These are phyloP conservation scores for Salvelinus namaycush DNA, from an alignment of 2,113 vertebrate genomes.

Conservation along the genomic window DNA sequence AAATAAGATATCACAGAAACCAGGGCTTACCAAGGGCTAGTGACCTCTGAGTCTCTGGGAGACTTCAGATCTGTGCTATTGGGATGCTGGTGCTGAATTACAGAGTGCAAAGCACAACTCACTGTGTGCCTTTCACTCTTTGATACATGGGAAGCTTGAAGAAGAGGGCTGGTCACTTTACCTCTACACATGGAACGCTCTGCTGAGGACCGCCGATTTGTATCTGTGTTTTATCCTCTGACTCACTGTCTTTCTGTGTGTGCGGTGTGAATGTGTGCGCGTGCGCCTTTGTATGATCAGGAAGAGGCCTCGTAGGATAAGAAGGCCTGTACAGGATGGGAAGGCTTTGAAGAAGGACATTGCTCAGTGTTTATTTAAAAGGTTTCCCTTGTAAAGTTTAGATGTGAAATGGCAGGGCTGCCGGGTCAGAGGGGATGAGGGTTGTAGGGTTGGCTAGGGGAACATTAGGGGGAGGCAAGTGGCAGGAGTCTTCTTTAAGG, in stretches of 20 bases:
- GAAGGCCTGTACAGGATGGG: constrained; percentile 12
- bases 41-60: constrained; percentile 55
- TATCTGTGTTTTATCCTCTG: constrained; percentile 9
- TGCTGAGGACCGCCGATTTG: background rate
- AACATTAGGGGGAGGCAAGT: constrained; percentile 4
- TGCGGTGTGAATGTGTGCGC: constrained; percentile 1
- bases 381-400: constrained; percentile 18
- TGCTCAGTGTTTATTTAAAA: constrained; percentile 40
- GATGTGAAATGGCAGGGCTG: constrained; percentile 7
- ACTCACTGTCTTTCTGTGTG: background rate
- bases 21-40: constrained; percentile 37
- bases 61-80: constrained; percentile 62
- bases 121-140: constrained; percentile 10
- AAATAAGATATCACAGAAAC: constrained; percentile 57
- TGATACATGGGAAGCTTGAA: constrained; percentile 26
- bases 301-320: background rate
- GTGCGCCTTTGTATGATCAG: no score
- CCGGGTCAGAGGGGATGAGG: constrained; percentile 25
- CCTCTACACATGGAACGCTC: background rate
- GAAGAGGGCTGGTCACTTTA: constrained; percentile 11
- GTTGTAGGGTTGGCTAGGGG: constrained; percentile 7
- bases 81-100: constrained; percentile 53
- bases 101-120: constrained; percentile 17
- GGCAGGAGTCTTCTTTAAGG: constrained; percentile 43
- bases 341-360: constrained; percentile 15